Conservation (phyloP, 1,140 invertebrate species). For the Sycobia sp. region DNA sequence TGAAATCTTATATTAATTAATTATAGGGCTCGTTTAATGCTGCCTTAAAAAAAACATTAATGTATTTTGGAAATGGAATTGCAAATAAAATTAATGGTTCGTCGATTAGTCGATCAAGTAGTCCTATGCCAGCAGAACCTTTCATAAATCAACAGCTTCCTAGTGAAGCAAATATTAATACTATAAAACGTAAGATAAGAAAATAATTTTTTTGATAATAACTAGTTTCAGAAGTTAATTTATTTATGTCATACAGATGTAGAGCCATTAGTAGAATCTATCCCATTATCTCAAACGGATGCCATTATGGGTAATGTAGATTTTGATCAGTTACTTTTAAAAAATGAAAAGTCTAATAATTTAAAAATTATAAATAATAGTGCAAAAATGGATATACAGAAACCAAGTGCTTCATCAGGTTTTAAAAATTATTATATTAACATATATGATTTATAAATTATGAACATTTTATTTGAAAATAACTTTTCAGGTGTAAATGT, state of each 20-base stretch:
- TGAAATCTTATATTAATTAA: neutral
- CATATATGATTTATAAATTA: too few relatives aligned
- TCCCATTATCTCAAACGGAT: slow-evolving; percentile 27
- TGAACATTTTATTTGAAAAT: too few relatives aligned
- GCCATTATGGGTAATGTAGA: slow-evolving; percentile 18
- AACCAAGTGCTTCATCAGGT: too few relatives aligned
- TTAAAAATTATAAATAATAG: neutral
- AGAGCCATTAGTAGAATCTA: neutral
- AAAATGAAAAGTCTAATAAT: neutral
- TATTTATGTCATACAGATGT: neutral
- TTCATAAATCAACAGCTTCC: neutral
- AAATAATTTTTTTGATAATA: neutral
- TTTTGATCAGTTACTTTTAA: slow-evolving; percentile 1
- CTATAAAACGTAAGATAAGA: neutral
- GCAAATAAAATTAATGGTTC: slow-evolving; percentile 6
- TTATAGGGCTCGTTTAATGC: slow-evolving; percentile 37
- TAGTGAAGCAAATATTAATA: neutral
- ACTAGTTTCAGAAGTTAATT: neutral
- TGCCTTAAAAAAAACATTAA: slow-evolving; percentile 37
- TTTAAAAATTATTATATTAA: too few relatives aligned
- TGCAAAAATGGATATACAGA: too few relatives aligned
- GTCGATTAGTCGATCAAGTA: neutral
- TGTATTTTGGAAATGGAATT: slow-evolving; percentile 36
- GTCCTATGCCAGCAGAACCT: slow-evolving; percentile 2
- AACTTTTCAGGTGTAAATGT: too few relatives aligned